These are phyloP conservation scores for Caenorhabditis sp. DNA, from an alignment of 2,888 invertebrate genomes.

Conservation along the genomic window DNA sequence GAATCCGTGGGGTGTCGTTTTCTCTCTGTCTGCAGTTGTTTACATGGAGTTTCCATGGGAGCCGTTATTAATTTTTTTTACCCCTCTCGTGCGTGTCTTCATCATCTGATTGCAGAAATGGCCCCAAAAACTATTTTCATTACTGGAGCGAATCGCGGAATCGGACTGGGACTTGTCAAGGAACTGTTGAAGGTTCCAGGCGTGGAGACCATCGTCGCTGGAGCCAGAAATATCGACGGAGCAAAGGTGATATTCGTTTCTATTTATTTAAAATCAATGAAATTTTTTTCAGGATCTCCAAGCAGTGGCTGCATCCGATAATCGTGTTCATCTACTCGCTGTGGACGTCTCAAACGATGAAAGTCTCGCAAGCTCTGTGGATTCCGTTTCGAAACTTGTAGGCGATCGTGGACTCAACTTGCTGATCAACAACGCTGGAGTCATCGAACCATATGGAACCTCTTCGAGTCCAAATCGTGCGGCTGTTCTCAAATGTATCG, in stretches of 20 bases:
- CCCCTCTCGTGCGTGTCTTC: neutral
- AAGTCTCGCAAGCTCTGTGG: slow-evolving; percentile 31
- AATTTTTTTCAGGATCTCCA: slow-evolving; percentile 44
- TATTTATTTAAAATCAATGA: no score
- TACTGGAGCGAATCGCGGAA: slow-evolving; percentile 72
- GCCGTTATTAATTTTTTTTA: neutral
- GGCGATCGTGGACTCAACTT: slow-evolving; percentile 62
- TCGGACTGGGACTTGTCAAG: slow-evolving; percentile 67
- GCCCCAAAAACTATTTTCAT: slow-evolving; percentile 65
- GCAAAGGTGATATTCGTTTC: slow-evolving; percentile 52
- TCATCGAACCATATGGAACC: slow-evolving; percentile 61
- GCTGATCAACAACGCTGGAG: slow-evolving; percentile 68
- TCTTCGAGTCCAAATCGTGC: slow-evolving; percentile 47
- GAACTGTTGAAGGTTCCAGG: slow-evolving; percentile 58
- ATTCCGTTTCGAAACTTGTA: slow-evolving; percentile 38
- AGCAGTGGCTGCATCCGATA: slow-evolving; percentile 43
- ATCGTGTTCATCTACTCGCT: slow-evolving; percentile 42
- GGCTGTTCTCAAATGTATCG: slow-evolving; percentile 58
- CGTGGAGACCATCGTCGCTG: slow-evolving; percentile 66
- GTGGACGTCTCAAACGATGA: slow-evolving; percentile 56
- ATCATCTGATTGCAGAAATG: slow-evolving; percentile 18
- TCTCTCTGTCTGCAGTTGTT: neutral
- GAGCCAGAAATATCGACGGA: slow-evolving; percentile 59
- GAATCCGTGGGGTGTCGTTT: no score
- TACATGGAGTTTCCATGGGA: neutral